Conservation (phyloP, 2,797 vertebrate genomes). For the Mionectes olivaceus region DNA sequence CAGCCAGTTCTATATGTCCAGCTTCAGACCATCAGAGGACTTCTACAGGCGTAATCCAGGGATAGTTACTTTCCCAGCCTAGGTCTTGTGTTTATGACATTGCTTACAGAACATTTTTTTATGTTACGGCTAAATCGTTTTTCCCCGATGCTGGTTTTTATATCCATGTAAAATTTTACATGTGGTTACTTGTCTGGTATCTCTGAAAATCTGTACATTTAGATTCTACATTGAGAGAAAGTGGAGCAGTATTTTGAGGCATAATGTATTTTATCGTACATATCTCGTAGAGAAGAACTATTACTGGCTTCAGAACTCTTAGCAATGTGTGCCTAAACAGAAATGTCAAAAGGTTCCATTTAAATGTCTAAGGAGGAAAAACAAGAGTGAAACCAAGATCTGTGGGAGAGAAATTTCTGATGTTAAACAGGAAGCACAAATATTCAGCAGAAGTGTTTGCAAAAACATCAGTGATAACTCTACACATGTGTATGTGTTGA, state of each 20-base stretch:
- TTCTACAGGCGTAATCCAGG: not conserved
- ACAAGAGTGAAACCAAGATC: not conserved
- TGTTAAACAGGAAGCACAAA: slow-evolving; percentile 7
- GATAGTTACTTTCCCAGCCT: not conserved
- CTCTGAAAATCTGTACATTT: not conserved
- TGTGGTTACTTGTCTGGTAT: not conserved
- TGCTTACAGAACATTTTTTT: not conserved
- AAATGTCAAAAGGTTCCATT: slow-evolving; percentile 40
- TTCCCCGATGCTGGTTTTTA: not conserved
- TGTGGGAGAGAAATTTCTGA: not conserved
- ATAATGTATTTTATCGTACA: not conserved
- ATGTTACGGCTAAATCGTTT: not conserved
- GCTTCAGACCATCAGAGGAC: not conserved
- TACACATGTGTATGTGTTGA: rapidly evolving
- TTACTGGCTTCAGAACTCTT: not conserved
- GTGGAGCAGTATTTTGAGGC: not conserved
- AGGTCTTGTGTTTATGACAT: not conserved
- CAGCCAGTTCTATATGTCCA: not conserved
- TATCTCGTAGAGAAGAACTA: not conserved
- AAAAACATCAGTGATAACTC: not conserved
- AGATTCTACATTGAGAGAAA: not conserved
- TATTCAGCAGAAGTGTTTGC: not conserved
- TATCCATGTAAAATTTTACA: not conserved
- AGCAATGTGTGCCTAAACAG: not conserved
- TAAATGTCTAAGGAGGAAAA: slow-evolving; percentile 7